Evolutionary conservation across 2,113 vertebrate species (phyloP), one percentile per base, ranked within the genome.

Genomic region (Oostethus manadensis): DNA sequence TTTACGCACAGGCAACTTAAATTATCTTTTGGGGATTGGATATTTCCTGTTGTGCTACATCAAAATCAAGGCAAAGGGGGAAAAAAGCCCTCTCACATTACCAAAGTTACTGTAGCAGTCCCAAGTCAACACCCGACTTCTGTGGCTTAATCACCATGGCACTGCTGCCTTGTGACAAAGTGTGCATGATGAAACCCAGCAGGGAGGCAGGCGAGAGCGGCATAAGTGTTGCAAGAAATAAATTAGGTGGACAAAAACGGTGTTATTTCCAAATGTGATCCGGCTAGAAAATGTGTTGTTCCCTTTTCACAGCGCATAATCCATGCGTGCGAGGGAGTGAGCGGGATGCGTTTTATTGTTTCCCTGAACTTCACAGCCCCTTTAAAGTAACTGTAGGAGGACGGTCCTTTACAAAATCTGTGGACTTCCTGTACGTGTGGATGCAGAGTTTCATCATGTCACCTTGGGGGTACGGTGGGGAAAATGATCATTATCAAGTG

Each of bases 161-260:
- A 57, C 56, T 78, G 83, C 79, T 62, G 76, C 66, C 74, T 77
- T 79, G 81, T 83, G 84, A 81, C 77, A 84, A 80, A 71, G 13
- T 80, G 62, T 62, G 75, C 68, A 84, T 88, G 81, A 84, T 81
- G 80, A 85, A 88, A 86, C 80, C 73, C 83, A 86, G 86, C 84
- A 63, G 81, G 83, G 78, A 85, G 61, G 49, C 81, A 42, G 67
- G 46, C 55, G 60, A 51, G 49, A 71, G 74, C 68, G 70, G 59
- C 67, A 82, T 58, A 81, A 78, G 73, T 74, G 74, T 86, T 83
- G 78, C 84, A 79, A 86, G 76, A 85, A 73, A 81, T 71, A 73
- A 51, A 56, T 77, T 58, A 71, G 65, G 55, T 68, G 78, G 73
- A 84, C 83, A 81, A 84, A 80, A 67, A 76, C 64, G 54, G 55